Base-by-base conservation (phyloP, 2,113 vertebrate species). In the Orthochromis malagaraziensis region DNA sequence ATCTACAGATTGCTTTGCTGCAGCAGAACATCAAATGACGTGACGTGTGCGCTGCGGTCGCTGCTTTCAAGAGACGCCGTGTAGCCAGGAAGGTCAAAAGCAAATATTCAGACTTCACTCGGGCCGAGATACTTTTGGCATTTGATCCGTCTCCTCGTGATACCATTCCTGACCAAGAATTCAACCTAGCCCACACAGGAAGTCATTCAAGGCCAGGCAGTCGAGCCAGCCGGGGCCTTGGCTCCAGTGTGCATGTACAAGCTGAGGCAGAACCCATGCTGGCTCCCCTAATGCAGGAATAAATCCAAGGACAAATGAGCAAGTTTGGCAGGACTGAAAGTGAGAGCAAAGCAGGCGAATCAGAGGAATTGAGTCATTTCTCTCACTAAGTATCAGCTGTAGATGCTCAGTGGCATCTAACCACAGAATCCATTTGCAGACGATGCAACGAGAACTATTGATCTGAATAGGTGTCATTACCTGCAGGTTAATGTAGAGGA, bases 261-360 rank as follows among this genome's bases (percentile, higher is more conserved):
- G 88, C 84, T 53, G 53, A 88, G 87, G 84, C 92, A 92, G 93
- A 92, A 89, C 60, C 89, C 89, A 75, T 80, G 60, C 84, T 84
- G 87, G 87, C 88, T 85, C 77, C 73, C 31, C 84, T 81, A 63
- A 79, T 87, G 81, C 57, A 88, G 89, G 86, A 92, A 89, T 90
- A 91, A 88, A 89, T 91, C 91, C 91, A 93, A 90, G 93, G 92
- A 94, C 92, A 94, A 92, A 93, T 90, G 87, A 93, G 82, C 40
- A 88, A 65, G 65, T 81, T 85, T 93, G 92, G 93, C 93, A 89
- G 77, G 51, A 60, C 9, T 75, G 82, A 80, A 89, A 84, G 79
- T 73, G 82, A 87, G 79, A 79, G 68, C 68, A 86, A 88, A 85
- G 86, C 51, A 58, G 84, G 79, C 29, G 9, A 89, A 89, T 83